phyloP scores from a whole-genome alignment of 2,888 invertebrate genomes.

The Drosophila rubida region DNA sequence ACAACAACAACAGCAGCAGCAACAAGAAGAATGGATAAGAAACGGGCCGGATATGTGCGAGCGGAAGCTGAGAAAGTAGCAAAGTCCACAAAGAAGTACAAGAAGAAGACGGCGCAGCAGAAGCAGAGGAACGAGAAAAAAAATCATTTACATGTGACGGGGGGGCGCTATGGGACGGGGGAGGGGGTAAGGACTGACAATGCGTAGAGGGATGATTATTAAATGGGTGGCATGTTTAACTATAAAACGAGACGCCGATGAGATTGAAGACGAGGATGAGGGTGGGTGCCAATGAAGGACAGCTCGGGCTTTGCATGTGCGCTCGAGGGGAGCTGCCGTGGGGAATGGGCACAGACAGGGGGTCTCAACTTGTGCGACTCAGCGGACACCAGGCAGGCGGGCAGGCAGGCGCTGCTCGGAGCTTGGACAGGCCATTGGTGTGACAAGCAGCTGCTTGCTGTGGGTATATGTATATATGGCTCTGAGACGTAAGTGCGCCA shows the following conservation, averaged over 20 bases:
- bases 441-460: conserved; percentile 65
- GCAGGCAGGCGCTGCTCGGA: conserved; percentile 28
- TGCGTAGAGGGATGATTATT: conserved; percentile 83
- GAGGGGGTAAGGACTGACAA: too few species aligned
- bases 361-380: conserved; percentile 47
- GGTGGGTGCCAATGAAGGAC: conserved; percentile 78
- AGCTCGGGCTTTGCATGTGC: conserved; percentile 60
- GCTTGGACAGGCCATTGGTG: conserved; percentile 66
- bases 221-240: conserved; percentile 84
- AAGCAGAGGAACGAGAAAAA: conserved; percentile 29
- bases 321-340: conserved; percentile 36
- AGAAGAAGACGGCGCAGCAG: background rate
- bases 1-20: conserved; percentile 31
- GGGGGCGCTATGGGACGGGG: too few species aligned
- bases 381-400: conserved; percentile 54
- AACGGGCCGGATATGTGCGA: conserved; percentile 55
- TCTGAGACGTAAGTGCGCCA: conserved; percentile 58
- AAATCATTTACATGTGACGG: conserved; percentile 79
- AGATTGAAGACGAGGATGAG: conserved; percentile 40
- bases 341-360: conserved; percentile 66
- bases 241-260: conserved; percentile 71
- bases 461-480: background rate
- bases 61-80: conserved; percentile 68
- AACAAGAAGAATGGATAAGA: conserved; percentile 44
- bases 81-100: conserved; percentile 25